phyloP scores from a whole-genome alignment of 2,888 invertebrate species.

The Drosophila eohydei region DNA sequence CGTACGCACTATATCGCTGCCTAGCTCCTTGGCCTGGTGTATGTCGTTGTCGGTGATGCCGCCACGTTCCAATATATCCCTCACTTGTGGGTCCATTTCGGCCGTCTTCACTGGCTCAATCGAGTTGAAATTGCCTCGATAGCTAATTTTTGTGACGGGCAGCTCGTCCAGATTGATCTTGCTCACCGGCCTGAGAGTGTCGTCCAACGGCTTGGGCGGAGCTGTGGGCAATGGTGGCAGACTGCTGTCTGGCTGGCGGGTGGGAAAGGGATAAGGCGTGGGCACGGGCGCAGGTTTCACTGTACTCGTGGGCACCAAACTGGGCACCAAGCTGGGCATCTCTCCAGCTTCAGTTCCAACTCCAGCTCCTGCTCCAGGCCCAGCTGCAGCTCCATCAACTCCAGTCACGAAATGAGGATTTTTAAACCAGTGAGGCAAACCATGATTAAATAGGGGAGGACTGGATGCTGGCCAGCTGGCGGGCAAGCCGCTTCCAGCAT shows the following conservation, averaged over 20 bases:
- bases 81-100: slow-evolving; percentile 49
- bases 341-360: not conserved
- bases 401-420: not conserved
- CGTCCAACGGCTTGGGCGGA: slow-evolving; percentile 32
- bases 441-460: not conserved
- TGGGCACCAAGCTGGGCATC: slow-evolving; percentile 2
- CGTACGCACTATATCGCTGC: slow-evolving; percentile 45
- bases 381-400: not conserved
- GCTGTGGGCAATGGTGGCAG: slow-evolving; percentile 40
- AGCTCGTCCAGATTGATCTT: slow-evolving; percentile 50
- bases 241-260: not conserved
- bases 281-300: slow-evolving; percentile 5
- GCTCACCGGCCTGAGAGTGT: slow-evolving; percentile 33
- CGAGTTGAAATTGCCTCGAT: slow-evolving; percentile 27
- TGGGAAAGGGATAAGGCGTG: slow-evolving; percentile 1
- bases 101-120: slow-evolving; percentile 15
- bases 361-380: not conserved
- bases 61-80: slow-evolving; percentile 47
- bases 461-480: slow-evolving; percentile 11
- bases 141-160: slow-evolving; percentile 34
- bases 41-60: slow-evolving; percentile 69
- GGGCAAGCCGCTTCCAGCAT: not conserved
- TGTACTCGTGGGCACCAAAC: not conserved
- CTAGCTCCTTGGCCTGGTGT: slow-evolving; percentile 35
- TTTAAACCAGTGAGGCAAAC: slow-evolving; percentile 8